Percentiles rank a stretch among this genome's conserved stretches.
phyloP scores from a whole-genome alignment of 2,888 invertebrate species.

The Mimas tiliae region DNA sequence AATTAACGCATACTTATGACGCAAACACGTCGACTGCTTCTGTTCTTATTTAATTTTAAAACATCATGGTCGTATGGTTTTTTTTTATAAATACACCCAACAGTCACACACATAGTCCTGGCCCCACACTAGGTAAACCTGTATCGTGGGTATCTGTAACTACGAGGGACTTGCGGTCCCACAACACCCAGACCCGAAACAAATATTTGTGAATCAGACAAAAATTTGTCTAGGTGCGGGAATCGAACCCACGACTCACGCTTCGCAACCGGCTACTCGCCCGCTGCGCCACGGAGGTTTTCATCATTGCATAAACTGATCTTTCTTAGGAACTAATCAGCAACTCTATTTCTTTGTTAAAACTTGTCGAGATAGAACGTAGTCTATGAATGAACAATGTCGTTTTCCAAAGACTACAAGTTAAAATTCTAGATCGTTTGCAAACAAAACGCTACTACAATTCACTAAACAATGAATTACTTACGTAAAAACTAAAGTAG shows the following conservation, averaged over 20 bases:
- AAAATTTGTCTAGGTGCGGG: no score
- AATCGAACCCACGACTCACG: no score
- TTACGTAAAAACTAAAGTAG: neutral
- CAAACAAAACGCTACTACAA: neutral
- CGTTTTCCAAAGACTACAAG: neutral
- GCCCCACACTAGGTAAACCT: no score
- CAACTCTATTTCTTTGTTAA: neutral
- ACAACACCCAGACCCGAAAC: no score
- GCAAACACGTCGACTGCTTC: neutral
- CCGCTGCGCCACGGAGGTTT: no score
- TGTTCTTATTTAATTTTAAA: neutral
- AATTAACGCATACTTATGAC: conserved; percentile 30
- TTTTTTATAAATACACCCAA: no score
- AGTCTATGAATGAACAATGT: neutral
- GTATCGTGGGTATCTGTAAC: no score
- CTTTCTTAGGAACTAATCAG: neutral
- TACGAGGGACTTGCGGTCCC: no score
- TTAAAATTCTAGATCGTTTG: neutral
- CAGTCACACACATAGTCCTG: no score
- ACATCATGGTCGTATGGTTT: neutral
- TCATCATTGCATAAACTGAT: no score
- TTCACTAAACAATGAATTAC: neutral
- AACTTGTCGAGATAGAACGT: neutral
- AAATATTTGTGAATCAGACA: no score
- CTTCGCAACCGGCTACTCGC: no score